Percentiles rank a stretch among this genome's conserved stretches.
Evolutionary conservation across 1,140 invertebrate species (phyloP).

Genomic region (Procambarus virginalis): DNA sequence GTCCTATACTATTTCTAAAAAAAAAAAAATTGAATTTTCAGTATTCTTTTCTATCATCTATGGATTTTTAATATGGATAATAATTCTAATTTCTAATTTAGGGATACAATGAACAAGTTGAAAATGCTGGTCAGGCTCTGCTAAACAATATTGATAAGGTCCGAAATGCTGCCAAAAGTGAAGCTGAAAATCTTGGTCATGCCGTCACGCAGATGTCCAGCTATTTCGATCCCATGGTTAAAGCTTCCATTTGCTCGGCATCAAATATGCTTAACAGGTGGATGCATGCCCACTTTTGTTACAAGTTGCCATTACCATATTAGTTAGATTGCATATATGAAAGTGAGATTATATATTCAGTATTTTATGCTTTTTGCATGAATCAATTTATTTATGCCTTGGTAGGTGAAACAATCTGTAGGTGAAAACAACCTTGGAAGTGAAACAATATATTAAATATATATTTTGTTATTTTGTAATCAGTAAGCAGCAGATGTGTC

Average conservation of each 20-base stretch:
- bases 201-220: slow-evolving; percentile 86
- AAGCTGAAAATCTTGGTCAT: slow-evolving; percentile 95
- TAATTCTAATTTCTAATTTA: slow-evolving; percentile 76
- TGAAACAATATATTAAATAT: not conserved
- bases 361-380: too few species aligned
- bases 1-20: too few species aligned
- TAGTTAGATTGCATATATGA: too few species aligned
- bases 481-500: slow-evolving; percentile 88
- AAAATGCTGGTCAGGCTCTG: slow-evolving; percentile 77
- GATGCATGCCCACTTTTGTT: not conserved
- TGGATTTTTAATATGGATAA: slow-evolving; percentile 73
- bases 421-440: not conserved
- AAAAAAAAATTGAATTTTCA: too few species aligned
- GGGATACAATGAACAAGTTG: slow-evolving; percentile 85
- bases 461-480: not conserved
- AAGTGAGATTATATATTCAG: too few species aligned
- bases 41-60: too few species aligned
- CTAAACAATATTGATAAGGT: slow-evolving; percentile 88
- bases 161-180: slow-evolving; percentile 86
- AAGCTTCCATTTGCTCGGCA: slow-evolving; percentile 85
- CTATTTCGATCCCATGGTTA: slow-evolving; percentile 89
- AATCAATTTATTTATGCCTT: too few species aligned
- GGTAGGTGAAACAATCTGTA: not conserved
- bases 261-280: slow-evolving; percentile 87
- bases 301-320: too few species aligned